phyloP scores from a whole-genome alignment of 2,797 vertebrate genomes.

The Sarcophilus harrisii region DNA sequence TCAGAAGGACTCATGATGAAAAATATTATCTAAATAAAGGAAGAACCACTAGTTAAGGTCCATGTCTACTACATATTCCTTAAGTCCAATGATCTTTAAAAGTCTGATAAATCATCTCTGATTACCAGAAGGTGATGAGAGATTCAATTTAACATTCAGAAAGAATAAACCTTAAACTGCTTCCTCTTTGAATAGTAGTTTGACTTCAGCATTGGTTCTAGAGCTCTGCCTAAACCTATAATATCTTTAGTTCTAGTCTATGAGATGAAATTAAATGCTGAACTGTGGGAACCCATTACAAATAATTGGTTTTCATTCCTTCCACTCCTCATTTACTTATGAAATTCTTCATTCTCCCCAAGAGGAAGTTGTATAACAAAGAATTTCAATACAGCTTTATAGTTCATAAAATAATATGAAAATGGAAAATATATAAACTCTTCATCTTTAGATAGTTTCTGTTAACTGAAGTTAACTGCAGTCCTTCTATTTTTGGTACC shows the following conservation, averaged over 20 bases:
- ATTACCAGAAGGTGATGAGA: background rate
- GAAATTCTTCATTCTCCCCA: background rate
- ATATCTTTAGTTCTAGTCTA: background rate
- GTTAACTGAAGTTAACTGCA: background rate
- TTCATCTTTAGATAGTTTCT: background rate
- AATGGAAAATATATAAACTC: background rate
- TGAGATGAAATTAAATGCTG: background rate
- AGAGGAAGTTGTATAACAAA: background rate
- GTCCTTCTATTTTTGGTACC: background rate
- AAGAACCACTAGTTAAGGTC: background rate
- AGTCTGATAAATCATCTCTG: background rate
- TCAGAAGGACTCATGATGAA: background rate
- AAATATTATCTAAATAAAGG: background rate
- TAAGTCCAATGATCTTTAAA: background rate
- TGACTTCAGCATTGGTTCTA: background rate
- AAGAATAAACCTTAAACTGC: background rate
- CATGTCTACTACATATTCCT: background rate
- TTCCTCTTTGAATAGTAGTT: background rate
- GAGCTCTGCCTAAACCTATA: background rate
- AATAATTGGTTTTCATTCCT: background rate
- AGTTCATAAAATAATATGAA: background rate
- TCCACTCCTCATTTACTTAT: background rate
- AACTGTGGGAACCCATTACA: background rate
- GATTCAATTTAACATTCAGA: background rate
- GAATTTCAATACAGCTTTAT: background rate